phyloP scores from a whole-genome alignment of 1,140 invertebrate species.

The Saccostrea echinata region DNA sequence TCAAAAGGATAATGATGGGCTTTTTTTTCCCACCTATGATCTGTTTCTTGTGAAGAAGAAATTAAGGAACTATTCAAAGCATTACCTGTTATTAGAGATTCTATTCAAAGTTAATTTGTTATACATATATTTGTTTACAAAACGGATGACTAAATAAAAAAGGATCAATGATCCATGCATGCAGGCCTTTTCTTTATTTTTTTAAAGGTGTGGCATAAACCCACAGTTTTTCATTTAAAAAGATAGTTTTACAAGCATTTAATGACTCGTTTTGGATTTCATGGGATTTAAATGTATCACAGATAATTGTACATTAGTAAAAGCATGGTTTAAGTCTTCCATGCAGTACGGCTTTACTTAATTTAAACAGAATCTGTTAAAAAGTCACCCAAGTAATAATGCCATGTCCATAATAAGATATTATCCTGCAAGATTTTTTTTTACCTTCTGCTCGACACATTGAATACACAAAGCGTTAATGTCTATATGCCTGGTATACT shows the following conservation, averaged over 20 bases:
- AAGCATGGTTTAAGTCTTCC: not conserved
- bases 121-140: not conserved
- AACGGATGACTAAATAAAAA: not conserved
- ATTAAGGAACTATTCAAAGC: not conserved
- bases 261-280: slow-evolving; percentile 19
- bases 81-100: not conserved
- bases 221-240: not conserved
- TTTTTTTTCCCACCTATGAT: not conserved
- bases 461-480: slow-evolving; percentile 25
- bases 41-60: not conserved
- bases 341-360: not conserved
- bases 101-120: no score
- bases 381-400: slow-evolving; percentile 4
- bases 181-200: not conserved
- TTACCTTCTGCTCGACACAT: slow-evolving; percentile 1
- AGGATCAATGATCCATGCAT: not conserved
- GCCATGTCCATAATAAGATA: not conserved
- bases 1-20: not conserved
- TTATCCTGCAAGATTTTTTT: not conserved
- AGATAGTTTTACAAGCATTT: slow-evolving; percentile 6
- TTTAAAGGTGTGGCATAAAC: not conserved
- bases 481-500: not conserved
- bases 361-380: not conserved
- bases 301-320: slow-evolving; percentile 10
- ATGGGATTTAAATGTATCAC: not conserved